These are phyloP conservation scores for Malthinus seriepunctatus DNA, from an alignment of 2,888 invertebrate genomes.

Conservation along the genomic window DNA sequence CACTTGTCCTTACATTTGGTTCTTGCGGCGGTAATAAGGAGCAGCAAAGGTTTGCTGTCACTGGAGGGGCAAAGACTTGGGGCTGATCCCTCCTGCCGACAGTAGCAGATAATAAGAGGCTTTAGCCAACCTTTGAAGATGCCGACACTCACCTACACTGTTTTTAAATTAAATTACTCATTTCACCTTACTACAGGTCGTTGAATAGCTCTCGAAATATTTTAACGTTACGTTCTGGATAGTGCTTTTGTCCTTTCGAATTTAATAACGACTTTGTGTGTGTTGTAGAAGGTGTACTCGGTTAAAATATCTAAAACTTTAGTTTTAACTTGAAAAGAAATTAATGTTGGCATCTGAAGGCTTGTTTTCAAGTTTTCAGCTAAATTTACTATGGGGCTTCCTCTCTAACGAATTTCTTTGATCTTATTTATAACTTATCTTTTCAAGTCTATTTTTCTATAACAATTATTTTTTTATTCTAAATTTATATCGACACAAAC, in stretches of 20 bases:
- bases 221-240: slow-evolving; percentile 1
- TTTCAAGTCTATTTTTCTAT: no score
- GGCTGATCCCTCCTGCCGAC: slow-evolving; percentile 44
- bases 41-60: slow-evolving; percentile 27
- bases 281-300: no score
- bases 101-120: slow-evolving; percentile 56
- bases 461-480: no score
- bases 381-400: no score
- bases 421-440: no score
- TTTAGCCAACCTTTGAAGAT: slow-evolving; percentile 50
- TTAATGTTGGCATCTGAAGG: no score
- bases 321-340: no score
- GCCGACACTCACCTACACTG: slow-evolving; percentile 52
- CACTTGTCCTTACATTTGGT: slow-evolving; percentile 6
- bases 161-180: slow-evolving; percentile 53
- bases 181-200: slow-evolving; percentile 45
- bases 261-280: background rate
- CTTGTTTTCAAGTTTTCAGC: no score
- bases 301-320: no score
- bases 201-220: slow-evolving; percentile 24
- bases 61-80: slow-evolving; percentile 26
- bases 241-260: slow-evolving; percentile 2
- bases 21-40: slow-evolving; percentile 19
- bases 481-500: no score
- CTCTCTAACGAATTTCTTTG: no score